Conservation (phyloP, 2,888 invertebrate species). For the Thecophora atra region DNA sequence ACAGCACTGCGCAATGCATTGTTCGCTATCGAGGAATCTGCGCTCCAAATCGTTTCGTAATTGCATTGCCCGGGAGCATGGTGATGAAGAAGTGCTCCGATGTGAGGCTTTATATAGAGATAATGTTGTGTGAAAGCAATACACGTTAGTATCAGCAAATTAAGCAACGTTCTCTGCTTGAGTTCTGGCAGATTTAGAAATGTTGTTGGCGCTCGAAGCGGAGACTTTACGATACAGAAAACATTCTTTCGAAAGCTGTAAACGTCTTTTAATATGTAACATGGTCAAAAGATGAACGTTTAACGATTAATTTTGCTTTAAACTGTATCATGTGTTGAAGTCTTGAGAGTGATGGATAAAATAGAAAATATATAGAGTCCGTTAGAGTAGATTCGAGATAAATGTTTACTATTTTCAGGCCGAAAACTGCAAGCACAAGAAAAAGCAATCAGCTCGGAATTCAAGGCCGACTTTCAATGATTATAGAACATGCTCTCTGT, state of each 20-base stretch:
- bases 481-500: too few species aligned
- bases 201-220: neutral
- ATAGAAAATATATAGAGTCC: too few species aligned
- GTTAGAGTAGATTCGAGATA: too few species aligned
- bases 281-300: too few species aligned
- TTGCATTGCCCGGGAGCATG: neutral
- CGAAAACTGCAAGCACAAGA: too few species aligned
- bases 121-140: slow-evolving; percentile 17
- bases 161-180: neutral
- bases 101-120: neutral
- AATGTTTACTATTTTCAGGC: too few species aligned
- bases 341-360: too few species aligned
- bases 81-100: neutral
- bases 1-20: neutral
- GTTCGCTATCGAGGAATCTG: neutral
- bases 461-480: too few species aligned
- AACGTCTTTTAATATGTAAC: neutral
- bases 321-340: too few species aligned
- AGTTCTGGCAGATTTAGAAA: neutral
- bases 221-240: neutral
- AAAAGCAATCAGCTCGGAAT: too few species aligned
- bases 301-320: too few species aligned
- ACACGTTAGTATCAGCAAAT: neutral
- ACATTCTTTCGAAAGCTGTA: neutral
- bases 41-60: slow-evolving; percentile 10